phyloP scores from a whole-genome alignment of 2,113 vertebrate species.

The rabbit (Oryctolagus cuniculus) region mOryCun1.1 NC_091448.1:47037501-47038000 shows the following conservation, averaged over 20 bases:
- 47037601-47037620: not conserved
- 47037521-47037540: not conserved
- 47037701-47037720: slow-evolving; percentile 63
- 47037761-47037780: slow-evolving; percentile 60
- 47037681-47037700: slow-evolving; percentile 37
- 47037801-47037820: slow-evolving; percentile 75
- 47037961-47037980: not conserved
- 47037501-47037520: not conserved
- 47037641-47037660: not conserved
- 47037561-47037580: not conserved
- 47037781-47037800: slow-evolving; percentile 79
- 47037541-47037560: not conserved
- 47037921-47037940: not conserved
- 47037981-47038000: not conserved
- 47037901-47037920: not conserved
- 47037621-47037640: not conserved
- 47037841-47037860: slow-evolving; percentile 35
- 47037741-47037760: slow-evolving; percentile 58
- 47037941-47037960: not conserved
- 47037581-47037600: not conserved
- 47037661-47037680: not conserved
- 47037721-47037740: slow-evolving; percentile 53
- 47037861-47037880: slow-evolving; percentile 64
- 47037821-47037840: slow-evolving; percentile 81
- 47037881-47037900: not conserved